Percentiles rank a stretch among this genome's conserved stretches.
Evolutionary conservation across 2,113 vertebrate genomes (phyloP).

Genomic region (Philantomba maxwellii): DNA sequence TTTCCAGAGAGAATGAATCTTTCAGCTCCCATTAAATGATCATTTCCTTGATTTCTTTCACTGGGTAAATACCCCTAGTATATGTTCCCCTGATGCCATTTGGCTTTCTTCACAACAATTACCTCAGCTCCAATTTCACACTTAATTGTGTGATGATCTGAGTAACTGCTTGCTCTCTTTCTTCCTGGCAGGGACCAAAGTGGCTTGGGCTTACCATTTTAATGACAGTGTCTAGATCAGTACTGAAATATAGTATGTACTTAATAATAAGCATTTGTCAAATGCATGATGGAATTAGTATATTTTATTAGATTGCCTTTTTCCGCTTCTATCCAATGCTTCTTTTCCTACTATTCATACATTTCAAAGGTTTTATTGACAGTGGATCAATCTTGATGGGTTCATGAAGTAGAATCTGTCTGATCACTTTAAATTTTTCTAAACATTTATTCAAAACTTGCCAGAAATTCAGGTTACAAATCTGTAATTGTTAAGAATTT

Average conservation of each 20-base stretch:
- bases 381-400: neutral
- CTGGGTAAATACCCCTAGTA: neutral
- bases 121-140: neutral
- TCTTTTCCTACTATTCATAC: neutral
- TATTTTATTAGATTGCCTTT: neutral
- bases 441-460: neutral
- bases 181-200: neutral
- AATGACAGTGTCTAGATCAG: neutral
- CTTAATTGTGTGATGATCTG: neutral
- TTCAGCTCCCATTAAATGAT: neutral
- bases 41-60: neutral
- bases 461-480: neutral
- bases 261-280: neutral
- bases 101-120: neutral
- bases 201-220: neutral
- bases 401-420: neutral
- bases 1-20: neutral
- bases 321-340: neutral
- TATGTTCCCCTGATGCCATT: neutral
- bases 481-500: neutral
- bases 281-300: neutral
- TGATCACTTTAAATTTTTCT: neutral
- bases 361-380: neutral
- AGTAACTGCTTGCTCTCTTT: neutral
- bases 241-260: neutral